These are phyloP conservation scores for Pseudolycoriella hygida DNA, from an alignment of 2,888 invertebrate species.

Conservation along the genomic window DNA sequence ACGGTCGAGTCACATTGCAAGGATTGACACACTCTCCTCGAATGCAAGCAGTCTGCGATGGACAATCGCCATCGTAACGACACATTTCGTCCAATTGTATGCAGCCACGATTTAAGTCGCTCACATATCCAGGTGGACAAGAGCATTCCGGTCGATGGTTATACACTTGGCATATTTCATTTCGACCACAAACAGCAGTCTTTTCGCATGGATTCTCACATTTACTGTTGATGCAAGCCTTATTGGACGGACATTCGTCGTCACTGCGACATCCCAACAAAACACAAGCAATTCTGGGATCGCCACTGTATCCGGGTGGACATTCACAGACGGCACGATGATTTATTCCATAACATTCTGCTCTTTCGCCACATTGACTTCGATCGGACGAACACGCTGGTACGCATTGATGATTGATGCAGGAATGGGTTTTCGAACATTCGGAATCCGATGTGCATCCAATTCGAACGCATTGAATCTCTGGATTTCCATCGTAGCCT, in stretches of 20 bases:
- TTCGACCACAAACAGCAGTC: conserved; percentile 47
- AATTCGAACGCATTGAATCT: conserved; percentile 57
- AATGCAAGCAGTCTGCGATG: conserved; percentile 67
- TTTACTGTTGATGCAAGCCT: conserved; percentile 64
- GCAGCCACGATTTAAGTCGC: conserved; percentile 45
- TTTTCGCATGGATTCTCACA: conserved; percentile 60
- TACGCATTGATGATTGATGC: conserved; percentile 64
- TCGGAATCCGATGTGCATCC: conserved; percentile 58
- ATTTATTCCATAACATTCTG: conserved; percentile 61
- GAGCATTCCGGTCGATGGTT: conserved; percentile 62
- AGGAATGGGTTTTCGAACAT: conserved; percentile 68
- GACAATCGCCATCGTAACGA: conserved; percentile 62
- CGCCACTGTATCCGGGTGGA: conserved; percentile 61
- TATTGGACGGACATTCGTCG: conserved; percentile 61
- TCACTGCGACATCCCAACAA: conserved; percentile 66
- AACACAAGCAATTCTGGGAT: conserved; percentile 59
- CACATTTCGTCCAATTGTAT: conserved; percentile 45
- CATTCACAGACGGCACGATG: conserved; percentile 75
- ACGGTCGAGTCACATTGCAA: conserved; percentile 59
- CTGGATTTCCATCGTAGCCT: conserved; percentile 73
- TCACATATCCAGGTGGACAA: conserved; percentile 58
- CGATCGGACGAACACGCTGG: conserved; percentile 59
- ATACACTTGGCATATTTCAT: conserved; percentile 58
- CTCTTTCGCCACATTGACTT: conserved; percentile 54
- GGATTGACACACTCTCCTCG: conserved; percentile 68